A percentile compares a stretch with the other conserved stretches of the same genome.
Conservation (phyloP, 35 echinoderm and acorn worm species). For the Nesometra sesokonis region DNA sequence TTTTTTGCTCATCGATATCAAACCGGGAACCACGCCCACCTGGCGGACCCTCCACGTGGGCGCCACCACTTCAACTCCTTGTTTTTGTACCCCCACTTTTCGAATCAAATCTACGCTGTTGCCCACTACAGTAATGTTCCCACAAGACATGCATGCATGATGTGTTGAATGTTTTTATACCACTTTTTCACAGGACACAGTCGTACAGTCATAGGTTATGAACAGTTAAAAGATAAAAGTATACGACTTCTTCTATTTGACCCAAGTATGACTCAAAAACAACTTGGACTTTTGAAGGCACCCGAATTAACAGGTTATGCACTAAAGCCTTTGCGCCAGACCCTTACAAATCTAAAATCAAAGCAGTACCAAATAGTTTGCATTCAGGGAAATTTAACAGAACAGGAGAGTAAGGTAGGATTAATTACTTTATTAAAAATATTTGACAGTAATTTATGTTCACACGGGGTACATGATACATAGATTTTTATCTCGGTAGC, state of each 20-base stretch:
- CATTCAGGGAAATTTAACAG: slow-evolving; percentile 25
- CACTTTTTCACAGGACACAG: slow-evolving; percentile 65
- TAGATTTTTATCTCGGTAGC: no score
- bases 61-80: no score
- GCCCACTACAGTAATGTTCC: not conserved
- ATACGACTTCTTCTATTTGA: slow-evolving; percentile 88
- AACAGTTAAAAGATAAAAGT: slow-evolving; percentile 67
- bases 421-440: not conserved
- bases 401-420: not conserved
- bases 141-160: not conserved
- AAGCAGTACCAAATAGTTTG: slow-evolving; percentile 91
- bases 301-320: slow-evolving; percentile 38
- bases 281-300: slow-evolving; percentile 31
- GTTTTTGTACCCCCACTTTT: no score
- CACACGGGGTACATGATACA: no score
- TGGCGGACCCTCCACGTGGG: no score
- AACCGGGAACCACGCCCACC: no score
- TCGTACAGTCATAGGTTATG: slow-evolving; percentile 85
- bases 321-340: slow-evolving; percentile 66
- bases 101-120: not conserved
- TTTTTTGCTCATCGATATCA: no score
- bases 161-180: not conserved
- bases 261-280: slow-evolving; percentile 37
- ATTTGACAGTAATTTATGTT: no score
- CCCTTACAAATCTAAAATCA: slow-evolving; percentile 53